phyloP scores from a whole-genome alignment of 2,113 vertebrate species.

The Tachysurus fulvidraco region DNA sequence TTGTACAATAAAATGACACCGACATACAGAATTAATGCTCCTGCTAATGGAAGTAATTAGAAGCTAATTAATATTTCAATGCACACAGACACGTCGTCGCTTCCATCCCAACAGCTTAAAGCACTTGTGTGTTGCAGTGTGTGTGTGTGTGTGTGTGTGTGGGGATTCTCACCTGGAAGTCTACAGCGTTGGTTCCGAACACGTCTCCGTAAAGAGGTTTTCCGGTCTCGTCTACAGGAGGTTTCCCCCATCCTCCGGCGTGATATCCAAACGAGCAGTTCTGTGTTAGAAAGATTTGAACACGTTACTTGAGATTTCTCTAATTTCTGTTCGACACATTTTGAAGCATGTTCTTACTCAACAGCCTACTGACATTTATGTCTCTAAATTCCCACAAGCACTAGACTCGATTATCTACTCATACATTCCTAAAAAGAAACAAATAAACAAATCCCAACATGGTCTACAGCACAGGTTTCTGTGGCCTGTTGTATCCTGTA shows the following conservation, averaged over 20 bases:
- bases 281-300: constrained; percentile 55
- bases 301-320: not conserved
- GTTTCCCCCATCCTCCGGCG: constrained; percentile 92
- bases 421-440: not conserved
- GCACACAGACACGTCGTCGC: not conserved
- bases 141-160: no score
- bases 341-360: not conserved
- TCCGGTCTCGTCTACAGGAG: constrained; percentile 86
- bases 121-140: not conserved
- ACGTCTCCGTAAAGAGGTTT: constrained; percentile 90
- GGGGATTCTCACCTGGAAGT: constrained; percentile 79
- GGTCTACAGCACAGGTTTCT: not conserved
- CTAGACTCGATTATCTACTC: not conserved
- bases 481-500: not conserved
- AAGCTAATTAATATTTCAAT: constrained; percentile 4
- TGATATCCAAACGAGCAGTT: constrained; percentile 91
- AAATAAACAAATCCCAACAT: not conserved
- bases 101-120: no score
- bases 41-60: not conserved
- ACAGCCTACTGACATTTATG: not conserved
- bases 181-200: constrained; percentile 86
- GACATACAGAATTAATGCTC: not conserved
- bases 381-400: not conserved
- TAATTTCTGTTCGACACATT: no score
- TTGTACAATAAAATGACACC: not conserved